Percentiles rank a stretch among this genome's conserved stretches.
phyloP scores from a whole-genome alignment of 2,888 invertebrate species.

The Phalera bucephala region DNA sequence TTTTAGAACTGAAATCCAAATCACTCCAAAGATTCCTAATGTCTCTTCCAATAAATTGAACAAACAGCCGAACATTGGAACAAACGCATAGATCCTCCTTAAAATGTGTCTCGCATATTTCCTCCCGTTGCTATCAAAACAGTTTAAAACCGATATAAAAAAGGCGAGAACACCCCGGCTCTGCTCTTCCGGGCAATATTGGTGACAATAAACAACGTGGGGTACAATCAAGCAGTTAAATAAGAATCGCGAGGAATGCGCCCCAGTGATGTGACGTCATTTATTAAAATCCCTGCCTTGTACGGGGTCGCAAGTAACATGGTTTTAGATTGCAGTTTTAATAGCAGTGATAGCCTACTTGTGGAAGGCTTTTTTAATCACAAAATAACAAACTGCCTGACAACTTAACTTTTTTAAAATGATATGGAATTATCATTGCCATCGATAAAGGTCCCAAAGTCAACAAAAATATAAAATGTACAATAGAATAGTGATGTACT shows the following conservation, averaged over 20 bases:
- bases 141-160: slow-evolving; percentile 9
- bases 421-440: no score
- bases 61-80: no score
- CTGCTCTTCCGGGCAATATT: slow-evolving; percentile 52
- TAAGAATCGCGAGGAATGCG: slow-evolving; percentile 68
- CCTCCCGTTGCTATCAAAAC: slow-evolving; percentile 12
- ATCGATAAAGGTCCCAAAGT: no score
- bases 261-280: slow-evolving; percentile 52
- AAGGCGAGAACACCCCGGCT: neutral
- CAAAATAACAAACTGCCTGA: no score
- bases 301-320: slow-evolving; percentile 15
- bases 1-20: no score
- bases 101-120: neutral
- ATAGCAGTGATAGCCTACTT: no score
- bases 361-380: no score
- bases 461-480: no score
- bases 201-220: slow-evolving; percentile 74
- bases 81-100: no score
- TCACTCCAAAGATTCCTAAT: no score
- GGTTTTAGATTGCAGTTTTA: slow-evolving; percentile 23
- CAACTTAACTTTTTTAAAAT: no score
- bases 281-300: slow-evolving; percentile 59
- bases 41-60: no score
- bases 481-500: slow-evolving; percentile 7
- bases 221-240: slow-evolving; percentile 75